phyloP scores from a whole-genome alignment of 2,888 invertebrate species.

The Pseudeuparius sepicola region DNA sequence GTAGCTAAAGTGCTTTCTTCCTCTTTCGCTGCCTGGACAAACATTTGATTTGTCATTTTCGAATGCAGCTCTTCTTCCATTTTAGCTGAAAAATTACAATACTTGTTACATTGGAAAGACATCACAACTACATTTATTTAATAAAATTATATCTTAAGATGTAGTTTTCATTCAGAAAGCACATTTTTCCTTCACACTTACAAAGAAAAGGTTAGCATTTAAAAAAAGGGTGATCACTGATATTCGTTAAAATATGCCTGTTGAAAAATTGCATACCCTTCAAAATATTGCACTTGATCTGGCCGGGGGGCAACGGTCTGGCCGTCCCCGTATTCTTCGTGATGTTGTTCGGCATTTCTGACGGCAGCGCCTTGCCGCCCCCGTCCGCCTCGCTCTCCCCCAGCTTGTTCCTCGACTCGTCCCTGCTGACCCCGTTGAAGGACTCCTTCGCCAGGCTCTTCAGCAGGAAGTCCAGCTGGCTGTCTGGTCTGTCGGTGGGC shows the following conservation, averaged over 20 bases:
- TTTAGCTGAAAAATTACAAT: constrained; percentile 43
- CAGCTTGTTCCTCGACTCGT: constrained; percentile 44
- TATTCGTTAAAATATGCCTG: not conserved
- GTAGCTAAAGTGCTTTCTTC: constrained; percentile 49
- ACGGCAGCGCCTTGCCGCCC: constrained; percentile 33
- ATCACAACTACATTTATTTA: too few relatives aligned
- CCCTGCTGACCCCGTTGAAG: constrained; percentile 42
- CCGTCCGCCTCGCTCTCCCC: constrained; percentile 37
- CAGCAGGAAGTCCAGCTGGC: constrained; percentile 61
- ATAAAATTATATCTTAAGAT: too few relatives aligned
- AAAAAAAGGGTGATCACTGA: not conserved
- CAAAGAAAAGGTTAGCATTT: too few relatives aligned
- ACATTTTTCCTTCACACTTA: too few relatives aligned
- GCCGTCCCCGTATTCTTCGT: constrained; percentile 31
- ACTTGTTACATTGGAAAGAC: too few relatives aligned
- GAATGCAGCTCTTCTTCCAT: constrained; percentile 45
- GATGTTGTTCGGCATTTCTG: constrained; percentile 38
- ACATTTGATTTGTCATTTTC: constrained; percentile 50
- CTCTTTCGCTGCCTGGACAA: constrained; percentile 39
- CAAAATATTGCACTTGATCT: constrained; percentile 88
- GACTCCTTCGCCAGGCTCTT: constrained; percentile 67
- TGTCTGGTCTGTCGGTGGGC: constrained; percentile 38
- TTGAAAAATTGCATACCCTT: constrained; percentile 51
- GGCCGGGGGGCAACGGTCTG: constrained; percentile 76
- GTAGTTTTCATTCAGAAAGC: too few relatives aligned